Evolutionary conservation across 2,113 vertebrate genomes (phyloP), one percentile per base, ranked within the genome.

Genomic region (Stercorarius parasiticus): DNA sequence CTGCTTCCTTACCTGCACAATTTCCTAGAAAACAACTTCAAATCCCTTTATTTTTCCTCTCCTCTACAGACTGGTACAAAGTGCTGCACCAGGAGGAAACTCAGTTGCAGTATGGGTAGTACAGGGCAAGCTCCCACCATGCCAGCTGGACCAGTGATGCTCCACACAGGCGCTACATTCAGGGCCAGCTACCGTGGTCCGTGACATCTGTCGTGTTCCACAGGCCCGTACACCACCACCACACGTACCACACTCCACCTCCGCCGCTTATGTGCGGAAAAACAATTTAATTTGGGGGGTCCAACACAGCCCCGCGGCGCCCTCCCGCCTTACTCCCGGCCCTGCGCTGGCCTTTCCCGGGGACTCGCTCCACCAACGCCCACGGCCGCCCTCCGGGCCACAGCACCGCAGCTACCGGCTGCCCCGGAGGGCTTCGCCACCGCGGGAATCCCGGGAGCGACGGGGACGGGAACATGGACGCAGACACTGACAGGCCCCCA

Each of bases 141-240:
- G 20, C 47, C 34, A 4, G 6, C 25, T 3, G 16, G 6, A 11
- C 22, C 0, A 18, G 23, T 0, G 11, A 13, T 2, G 22, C 26
- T 38, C 40, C 10, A 8, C 55, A 4, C 30, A 9, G 32, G 4
- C 4, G 26, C 50, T 22, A 11, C 20, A 5, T 7, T 23, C 29
- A 18, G 17, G 18, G 7, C 2, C 8, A 16, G 11, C 0, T 49
- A 10, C 47, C 47, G 11, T 49, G 21, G 21, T 49, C 21, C 21
- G 10, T 10, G 47, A 49, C 38, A 7, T 3, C 13, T 3, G 2
- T 3, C 49, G 4, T 42, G 16, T 2, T 20, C 0, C 26, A 4
- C 38, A 32, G 47, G 4, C 8, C 21, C 2, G 29, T 1, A 15
- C 21, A 1, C 1, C 9, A 6, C 34, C 8, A 4, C 19, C 26